phyloP scores from a whole-genome alignment of 2,797 vertebrate species.

The Diplodus puntazzo region DNA sequence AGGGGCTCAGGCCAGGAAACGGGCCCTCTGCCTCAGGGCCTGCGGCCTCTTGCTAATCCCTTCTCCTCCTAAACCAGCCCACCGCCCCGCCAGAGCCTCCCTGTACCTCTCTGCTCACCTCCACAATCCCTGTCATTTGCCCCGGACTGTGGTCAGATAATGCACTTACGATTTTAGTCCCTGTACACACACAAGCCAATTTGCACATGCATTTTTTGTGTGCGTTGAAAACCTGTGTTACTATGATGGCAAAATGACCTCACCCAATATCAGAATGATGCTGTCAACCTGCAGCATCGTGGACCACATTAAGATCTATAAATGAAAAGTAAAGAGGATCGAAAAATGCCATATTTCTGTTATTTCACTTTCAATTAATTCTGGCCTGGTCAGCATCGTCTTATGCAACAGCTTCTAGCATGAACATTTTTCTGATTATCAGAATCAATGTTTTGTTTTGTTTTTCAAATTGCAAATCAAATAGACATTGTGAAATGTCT shows the following conservation, averaged over 20 bases:
- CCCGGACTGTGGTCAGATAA: slow-evolving; percentile 2
- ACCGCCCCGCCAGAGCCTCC: slow-evolving; percentile 56
- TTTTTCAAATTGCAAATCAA: too few relatives aligned
- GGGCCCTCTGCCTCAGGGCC: slow-evolving; percentile 89
- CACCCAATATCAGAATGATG: background rate
- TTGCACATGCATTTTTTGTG: background rate
- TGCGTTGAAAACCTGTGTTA: background rate
- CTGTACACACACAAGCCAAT: background rate
- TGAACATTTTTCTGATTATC: too few relatives aligned
- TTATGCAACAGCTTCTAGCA: background rate
- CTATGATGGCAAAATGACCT: background rate
- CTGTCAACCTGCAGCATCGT: background rate
- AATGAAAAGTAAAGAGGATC: background rate
- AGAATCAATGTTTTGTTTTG: too few relatives aligned
- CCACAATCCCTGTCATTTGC: slow-evolving; percentile 1
- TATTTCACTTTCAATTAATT: background rate
- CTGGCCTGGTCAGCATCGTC: background rate
- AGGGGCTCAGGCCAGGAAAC: slow-evolving; percentile 93
- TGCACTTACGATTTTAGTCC: background rate
- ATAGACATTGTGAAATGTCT: too few relatives aligned
- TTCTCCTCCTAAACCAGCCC: slow-evolving; percentile 54
- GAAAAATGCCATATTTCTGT: background rate
- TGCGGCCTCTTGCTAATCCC: slow-evolving; percentile 95
- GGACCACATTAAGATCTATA: background rate
- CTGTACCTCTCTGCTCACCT: slow-evolving; percentile 61